Conservation (phyloP, 2,113 vertebrate species). For the Pygoscelis antarcticus region DNA sequence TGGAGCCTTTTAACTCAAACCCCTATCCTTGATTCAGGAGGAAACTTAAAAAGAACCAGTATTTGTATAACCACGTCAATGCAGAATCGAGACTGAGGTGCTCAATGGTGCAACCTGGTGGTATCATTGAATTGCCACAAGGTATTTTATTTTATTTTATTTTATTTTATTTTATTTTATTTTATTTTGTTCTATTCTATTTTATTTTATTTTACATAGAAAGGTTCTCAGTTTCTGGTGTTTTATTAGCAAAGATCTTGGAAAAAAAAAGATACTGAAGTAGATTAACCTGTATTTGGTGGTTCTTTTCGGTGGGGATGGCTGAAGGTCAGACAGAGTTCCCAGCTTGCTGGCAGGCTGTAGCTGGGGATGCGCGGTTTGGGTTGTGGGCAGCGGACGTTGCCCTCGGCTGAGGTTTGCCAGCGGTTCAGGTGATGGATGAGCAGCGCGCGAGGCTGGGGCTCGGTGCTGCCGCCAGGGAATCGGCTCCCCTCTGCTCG, state of each 20-base stretch:
- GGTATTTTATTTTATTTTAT: background rate
- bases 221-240: background rate
- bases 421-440: background rate
- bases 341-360: background rate
- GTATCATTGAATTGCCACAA: background rate
- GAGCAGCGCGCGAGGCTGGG: background rate
- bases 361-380: background rate
- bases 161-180: background rate
- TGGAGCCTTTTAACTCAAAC: background rate
- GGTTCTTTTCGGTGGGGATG: background rate
- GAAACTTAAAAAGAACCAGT: background rate
- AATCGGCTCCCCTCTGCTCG: background rate
- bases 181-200: background rate
- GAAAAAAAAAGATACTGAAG: background rate
- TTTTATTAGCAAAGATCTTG: background rate
- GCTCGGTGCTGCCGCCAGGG: background rate
- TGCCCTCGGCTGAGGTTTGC: background rate
- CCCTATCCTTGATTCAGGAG: background rate
- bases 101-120: background rate
- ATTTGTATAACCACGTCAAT: background rate
- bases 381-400: background rate
- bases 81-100: background rate
- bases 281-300: background rate
- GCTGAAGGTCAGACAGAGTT: background rate
- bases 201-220: background rate